Evolutionary conservation across 2,888 invertebrate species (phyloP), one percentile per base, ranked within the genome.

Genomic region (Villa cingulata): DNA sequence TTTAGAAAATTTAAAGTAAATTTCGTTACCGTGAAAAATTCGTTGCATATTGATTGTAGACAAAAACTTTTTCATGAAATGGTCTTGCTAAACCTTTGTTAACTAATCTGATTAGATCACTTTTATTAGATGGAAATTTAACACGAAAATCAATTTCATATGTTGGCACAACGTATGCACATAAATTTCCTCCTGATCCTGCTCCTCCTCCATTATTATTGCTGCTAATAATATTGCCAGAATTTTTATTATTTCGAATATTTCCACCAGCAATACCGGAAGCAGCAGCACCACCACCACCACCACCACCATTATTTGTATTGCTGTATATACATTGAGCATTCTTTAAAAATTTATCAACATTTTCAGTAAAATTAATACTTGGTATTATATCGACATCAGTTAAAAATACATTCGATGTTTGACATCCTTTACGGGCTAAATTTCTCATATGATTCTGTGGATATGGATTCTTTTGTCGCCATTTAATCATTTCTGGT

Each of bases 311-410:
- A 7, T 7, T 23, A 23, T 7, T 23, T 6, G 5, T 7, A 23
- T 7, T 23, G 7, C 23, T 23, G 7, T 7, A 4, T 18, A 27
- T 27, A 19, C 46, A 46, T 38, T 43, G 37, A 29, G n/a, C 20
- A 32, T 27, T 23, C 17, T 67, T 66, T 16, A 87, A 66, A 64
- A 89, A 89, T 48, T 70, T 71, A 55, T 86, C 81, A 51, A 91
- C 70, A 18, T 76, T 72, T 45, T 78, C 76, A 2, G 83, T 78
- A 71, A 88, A 78, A 52, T 79, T 80, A 55, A 70, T 72, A 51
- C 85, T 85, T 2, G 91, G 90, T 49, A 91, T 81, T 52, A 91
- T 85, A 64, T 92, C 91, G 10, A 91, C 81, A 65, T 91, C 91
- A 2, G 88, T 87, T 41, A 90, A 72, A 61, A 89, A 89, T 41